These are phyloP conservation scores for Acipenser oxyrinchus DNA, from an alignment of 2,797 vertebrate genomes.

Conservation along the genomic window DNA sequence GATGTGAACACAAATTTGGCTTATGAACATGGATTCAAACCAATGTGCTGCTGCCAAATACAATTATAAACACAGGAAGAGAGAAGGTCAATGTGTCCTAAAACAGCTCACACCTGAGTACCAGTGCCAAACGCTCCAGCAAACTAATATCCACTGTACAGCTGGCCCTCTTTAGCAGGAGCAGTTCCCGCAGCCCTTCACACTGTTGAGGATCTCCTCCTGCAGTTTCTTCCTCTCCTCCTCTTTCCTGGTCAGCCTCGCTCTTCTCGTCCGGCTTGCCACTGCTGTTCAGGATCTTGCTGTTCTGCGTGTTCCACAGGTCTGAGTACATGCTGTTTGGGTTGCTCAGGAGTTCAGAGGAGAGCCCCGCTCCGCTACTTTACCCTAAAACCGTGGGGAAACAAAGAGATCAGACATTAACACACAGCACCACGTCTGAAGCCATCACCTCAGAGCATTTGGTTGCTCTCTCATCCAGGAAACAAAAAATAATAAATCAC, in stretches of 20 bases:
- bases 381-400: conserved; percentile 64
- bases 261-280: conserved; percentile 31
- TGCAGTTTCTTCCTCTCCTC: conserved; percentile 88
- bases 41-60: background rate
- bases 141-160: background rate
- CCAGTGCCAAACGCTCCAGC: conserved; percentile 20
- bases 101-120: conserved; percentile 8
- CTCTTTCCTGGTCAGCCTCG: conserved; percentile 72
- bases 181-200: conserved; percentile 98
- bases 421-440: background rate
- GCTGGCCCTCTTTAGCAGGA: conserved; percentile 69
- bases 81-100: background rate
- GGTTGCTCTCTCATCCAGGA: too few species aligned
- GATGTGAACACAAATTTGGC: background rate
- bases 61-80: background rate
- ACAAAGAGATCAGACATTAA: background rate
- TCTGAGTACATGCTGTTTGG: conserved; percentile 81
- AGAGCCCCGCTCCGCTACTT: conserved; percentile 77
- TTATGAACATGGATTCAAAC: background rate
- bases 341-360: conserved; percentile 62
- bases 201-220: conserved; percentile 89
- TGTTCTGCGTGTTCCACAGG: conserved; percentile 95
- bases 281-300: conserved; percentile 54
- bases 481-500: too few species aligned
- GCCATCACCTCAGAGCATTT: too few species aligned